Conservation (phyloP, 1,140 invertebrate genomes). For the Magallana ariakensis region DNA sequence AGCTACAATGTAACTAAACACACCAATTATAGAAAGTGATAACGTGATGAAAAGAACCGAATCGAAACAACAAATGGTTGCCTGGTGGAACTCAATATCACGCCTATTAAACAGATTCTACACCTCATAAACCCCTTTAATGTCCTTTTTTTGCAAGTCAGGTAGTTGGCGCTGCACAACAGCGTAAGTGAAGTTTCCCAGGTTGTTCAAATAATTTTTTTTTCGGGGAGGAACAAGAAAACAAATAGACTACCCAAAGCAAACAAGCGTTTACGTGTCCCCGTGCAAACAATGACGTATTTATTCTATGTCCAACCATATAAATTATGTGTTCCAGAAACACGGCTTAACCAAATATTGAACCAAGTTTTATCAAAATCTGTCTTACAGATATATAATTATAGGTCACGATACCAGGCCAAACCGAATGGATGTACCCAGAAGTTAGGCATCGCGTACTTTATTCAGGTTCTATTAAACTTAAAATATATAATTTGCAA, state of each 20-base stretch:
- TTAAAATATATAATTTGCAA: no score
- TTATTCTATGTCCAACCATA: background rate
- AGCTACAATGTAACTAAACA: no score
- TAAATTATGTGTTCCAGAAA: background rate
- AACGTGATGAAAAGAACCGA: no score
- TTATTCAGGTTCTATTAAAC: no score
- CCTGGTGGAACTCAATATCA: no score
- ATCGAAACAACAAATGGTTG: no score
- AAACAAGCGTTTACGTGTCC: background rate
- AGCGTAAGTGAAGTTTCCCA: background rate
- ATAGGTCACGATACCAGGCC: background rate
- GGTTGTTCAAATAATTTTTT: background rate
- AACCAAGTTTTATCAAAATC: background rate
- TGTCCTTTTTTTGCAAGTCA: background rate
- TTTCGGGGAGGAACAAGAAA: background rate
- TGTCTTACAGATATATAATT: slow-evolving; percentile 31
- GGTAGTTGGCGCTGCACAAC: background rate
- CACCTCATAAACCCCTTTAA: no score
- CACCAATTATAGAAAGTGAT: no score
- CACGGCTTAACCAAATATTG: slow-evolving; percentile 29
- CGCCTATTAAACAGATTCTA: no score
- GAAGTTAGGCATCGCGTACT: no score
- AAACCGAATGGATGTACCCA: no score
- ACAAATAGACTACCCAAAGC: background rate
- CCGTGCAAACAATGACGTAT: background rate